Base-by-base conservation (phyloP, 2,113 vertebrate genomes). In the Hucho hucho region DNA sequence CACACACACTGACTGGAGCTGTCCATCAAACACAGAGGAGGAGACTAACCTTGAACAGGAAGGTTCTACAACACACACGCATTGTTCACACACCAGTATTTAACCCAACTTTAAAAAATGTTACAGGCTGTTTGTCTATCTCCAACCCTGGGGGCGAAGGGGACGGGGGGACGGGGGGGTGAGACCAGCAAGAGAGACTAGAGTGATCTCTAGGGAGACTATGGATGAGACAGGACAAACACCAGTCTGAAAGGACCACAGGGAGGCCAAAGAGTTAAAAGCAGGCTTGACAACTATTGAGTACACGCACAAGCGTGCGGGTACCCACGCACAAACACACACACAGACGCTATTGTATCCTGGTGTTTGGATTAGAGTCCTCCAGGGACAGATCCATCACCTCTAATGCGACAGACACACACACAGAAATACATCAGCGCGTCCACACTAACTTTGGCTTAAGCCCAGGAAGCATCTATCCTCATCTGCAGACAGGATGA, bases 201-300 rank as follows among this genome's bases (percentile, higher is more conserved):
- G 5, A 56, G 3, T 5, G 12, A 43, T 83, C 64, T 29, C n/a
- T 28, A 69, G 75, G 28, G 68, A 77, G 80, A 46, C 77, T 13
- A 4, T 85, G 64, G 16, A 75, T 77, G 84, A 79, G 73, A 75
- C 88, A 90, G 86, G 87, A 89, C 86, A 87, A 89, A 88, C 83
- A 88, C 61, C n/a, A 67, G 74, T 77, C 61, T 91, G 86, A 90
- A 89, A 87, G 81, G 75, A 83, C n/a, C 78, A 71, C 79, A 81
- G 78, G 87, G 84, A 76, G 77, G 81, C 81, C 78, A 80, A 83
- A 84, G 58, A 73, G 76, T 11, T 61, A 76, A 75, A 64, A 26
- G 73, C 63, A 86, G 67, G 73, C 71, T 53, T 81, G 81, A 73
- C 64, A 88, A 73, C 77, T 77, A 61, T 73, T 63, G 56, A 70